These are phyloP conservation scores for Oophaga sylvatica DNA, from an alignment of 2,797 vertebrate genomes.

Conservation along the genomic window DNA sequence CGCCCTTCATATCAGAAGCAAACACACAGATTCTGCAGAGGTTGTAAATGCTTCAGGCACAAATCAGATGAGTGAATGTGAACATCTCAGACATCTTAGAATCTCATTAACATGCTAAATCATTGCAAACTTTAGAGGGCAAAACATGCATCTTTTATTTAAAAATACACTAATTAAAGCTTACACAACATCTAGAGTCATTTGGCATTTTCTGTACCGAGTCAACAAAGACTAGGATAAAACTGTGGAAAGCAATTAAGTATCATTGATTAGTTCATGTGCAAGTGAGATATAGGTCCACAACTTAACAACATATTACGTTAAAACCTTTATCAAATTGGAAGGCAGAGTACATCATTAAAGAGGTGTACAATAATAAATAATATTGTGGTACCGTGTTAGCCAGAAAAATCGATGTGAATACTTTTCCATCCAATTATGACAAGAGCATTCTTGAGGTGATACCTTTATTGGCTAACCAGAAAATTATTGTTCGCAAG, in stretches of 20 bases:
- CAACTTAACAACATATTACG: not conserved
- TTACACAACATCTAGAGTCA: constrained; percentile 38
- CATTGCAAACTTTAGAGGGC: constrained; percentile 35
- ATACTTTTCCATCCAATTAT: too few species aligned
- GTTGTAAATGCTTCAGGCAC: constrained; percentile 43
- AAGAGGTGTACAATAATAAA: too few species aligned
- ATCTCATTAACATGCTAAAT: constrained; percentile 53
- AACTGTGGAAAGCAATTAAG: constrained; percentile 39
- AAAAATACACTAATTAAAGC: constrained; percentile 48
- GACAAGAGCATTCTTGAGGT: too few species aligned
- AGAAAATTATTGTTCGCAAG: too few species aligned
- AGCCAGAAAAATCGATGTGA: too few species aligned
- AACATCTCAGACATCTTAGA: constrained; percentile 20
- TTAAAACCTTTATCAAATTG: constrained; percentile 4
- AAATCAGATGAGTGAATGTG: constrained; percentile 43
- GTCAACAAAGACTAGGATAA: constrained; percentile 18
- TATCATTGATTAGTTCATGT: constrained; percentile 34
- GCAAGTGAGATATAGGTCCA: not conserved
- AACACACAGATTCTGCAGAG: constrained; percentile 24
- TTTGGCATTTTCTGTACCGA: constrained; percentile 35
- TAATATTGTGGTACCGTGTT: too few species aligned
- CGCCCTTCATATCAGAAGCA: not conserved
- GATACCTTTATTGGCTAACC: too few species aligned
- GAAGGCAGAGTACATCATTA: not conserved
- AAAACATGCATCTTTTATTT: constrained; percentile 45